phyloP scores from a whole-genome alignment of 1,140 invertebrate genomes.

The Pectinophora gossypiella region DNA sequence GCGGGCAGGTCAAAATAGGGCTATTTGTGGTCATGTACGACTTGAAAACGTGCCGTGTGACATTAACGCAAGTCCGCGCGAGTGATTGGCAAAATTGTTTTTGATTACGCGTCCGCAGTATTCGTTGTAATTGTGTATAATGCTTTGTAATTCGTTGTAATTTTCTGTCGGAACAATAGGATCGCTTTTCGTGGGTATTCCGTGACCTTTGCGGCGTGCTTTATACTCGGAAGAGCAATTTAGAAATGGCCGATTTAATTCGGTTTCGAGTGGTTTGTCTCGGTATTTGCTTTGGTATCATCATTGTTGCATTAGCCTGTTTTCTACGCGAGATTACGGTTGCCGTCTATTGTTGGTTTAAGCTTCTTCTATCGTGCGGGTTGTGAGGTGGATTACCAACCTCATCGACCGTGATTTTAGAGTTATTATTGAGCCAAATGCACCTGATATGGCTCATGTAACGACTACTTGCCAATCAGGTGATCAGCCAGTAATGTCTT shows the following conservation, averaged over 20 bases:
- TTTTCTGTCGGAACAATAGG: conserved; percentile 16
- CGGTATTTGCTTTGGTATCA: too few species aligned
- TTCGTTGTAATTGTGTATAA: conserved; percentile 11
- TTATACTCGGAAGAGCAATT: neutral
- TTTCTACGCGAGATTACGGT: too few species aligned
- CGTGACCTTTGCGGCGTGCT: neutral
- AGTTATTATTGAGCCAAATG: too few species aligned
- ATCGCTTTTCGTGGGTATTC: neutral
- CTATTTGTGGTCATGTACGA: conserved; percentile 47
- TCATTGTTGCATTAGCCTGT: too few species aligned
- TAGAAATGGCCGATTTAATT: neutral
- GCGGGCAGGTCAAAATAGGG: conserved; percentile 32
- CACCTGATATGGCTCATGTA: too few species aligned
- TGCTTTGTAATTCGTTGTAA: conserved; percentile 19
- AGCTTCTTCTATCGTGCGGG: too few species aligned
- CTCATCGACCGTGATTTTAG: too few species aligned
- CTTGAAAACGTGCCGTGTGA: conserved; percentile 33
- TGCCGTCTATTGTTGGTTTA: too few species aligned
- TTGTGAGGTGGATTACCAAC: too few species aligned
- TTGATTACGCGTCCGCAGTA: conserved; percentile 35
- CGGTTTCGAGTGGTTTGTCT: too few species aligned
- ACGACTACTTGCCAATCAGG: too few species aligned
- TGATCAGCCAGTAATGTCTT: too few species aligned
- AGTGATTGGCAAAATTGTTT: conserved; percentile 49
- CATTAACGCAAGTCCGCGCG: conserved; percentile 45